Percentiles rank a stretch among this genome's conserved stretches.
phyloP scores from a whole-genome alignment of 2,888 invertebrate genomes.

The Brachypalpus laphriformis region DNA sequence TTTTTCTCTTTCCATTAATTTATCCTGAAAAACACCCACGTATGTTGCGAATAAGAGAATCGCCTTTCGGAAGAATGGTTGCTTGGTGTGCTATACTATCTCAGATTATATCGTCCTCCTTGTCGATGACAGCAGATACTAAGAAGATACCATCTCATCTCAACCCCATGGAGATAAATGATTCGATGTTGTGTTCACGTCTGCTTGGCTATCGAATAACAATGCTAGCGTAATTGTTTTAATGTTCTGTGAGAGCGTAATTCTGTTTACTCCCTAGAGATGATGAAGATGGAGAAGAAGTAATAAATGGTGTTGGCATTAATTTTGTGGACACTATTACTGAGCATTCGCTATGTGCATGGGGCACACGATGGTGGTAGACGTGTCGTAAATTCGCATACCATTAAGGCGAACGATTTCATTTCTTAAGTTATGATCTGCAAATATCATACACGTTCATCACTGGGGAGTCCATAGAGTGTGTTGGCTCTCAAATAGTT shows the following conservation, averaged over 20 bases:
- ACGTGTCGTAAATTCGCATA: conserved; percentile 55
- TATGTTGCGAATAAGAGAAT: conserved; percentile 9
- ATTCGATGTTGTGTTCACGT: conserved; percentile 47
- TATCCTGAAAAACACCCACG: conserved; percentile 55
- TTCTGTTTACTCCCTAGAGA: conserved; percentile 23
- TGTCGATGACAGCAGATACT: not conserved
- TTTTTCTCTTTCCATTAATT: conserved; percentile 14
- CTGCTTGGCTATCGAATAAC: conserved; percentile 60
- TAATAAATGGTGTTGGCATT: conserved; percentile 47
- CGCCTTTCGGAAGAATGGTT: not conserved
- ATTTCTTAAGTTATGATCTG: conserved; percentile 56
- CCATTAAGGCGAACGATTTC: conserved; percentile 46
- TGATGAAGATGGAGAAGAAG: conserved; percentile 9
- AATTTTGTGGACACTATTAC: conserved; percentile 47
- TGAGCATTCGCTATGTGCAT: not conserved
- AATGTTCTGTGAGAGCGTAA: conserved; percentile 42
- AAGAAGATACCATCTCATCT: not conserved
- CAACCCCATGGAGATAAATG: conserved; percentile 38
- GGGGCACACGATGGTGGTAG: conserved; percentile 14
- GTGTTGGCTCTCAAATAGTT: not conserved
- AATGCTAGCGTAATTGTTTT: conserved; percentile 64
- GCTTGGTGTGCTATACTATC: conserved; percentile 15
- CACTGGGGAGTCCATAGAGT: not conserved
- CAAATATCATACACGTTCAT: conserved; percentile 7
- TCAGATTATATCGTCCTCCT: conserved; percentile 26